Evolutionary conservation across 2,888 invertebrate species (phyloP), one percentile per base, ranked within the genome.

Genomic region (Theodoxus fluviatilis): DNA sequence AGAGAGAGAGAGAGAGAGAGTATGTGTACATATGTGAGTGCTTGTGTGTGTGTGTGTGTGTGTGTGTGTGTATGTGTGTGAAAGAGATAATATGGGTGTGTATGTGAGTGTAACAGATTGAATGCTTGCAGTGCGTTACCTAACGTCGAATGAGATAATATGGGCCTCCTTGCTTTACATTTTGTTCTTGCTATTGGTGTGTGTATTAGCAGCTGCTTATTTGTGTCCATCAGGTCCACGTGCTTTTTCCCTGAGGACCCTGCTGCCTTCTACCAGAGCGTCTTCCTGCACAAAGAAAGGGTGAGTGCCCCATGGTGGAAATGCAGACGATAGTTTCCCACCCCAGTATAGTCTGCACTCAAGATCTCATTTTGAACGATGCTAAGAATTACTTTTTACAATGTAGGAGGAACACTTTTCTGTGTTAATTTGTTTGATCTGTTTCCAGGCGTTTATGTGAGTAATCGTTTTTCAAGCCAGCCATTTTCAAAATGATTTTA

Each of bases 231-330:
- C 75, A 83, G 82, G 43, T 68, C 75, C 49, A 75, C 78, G 61
- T 55, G 75, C 37, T 82, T 80, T 69, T 84, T 75, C 68, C 74
- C 76, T 18, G 77, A 80, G n/a, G 77, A 82, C 69, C 80, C 81
- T 28, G 75, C 78, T 9, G 69, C 76, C 6, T 81, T 80, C 65
- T 84, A 84, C 68, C 79, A 80, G 66, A 81, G 79, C 66, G 75
- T 84, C 37, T 85, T 84, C 73, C 73, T 81, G 15, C 74, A 79
- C 6, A 79, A 77, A 71, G 83, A 83, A 66, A 77, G 82, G 73
- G 83, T 82, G 76, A 75, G 79, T 74, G 28, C 18, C 25, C 37
- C n/a, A n/a, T n/a, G n/a, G n/a, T n/a, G n/a, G n/a, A n/a, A n/a
- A n/a, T n/a, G n/a, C n/a, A n/a, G n/a, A n/a, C n/a, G n/a, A n/a